Evolutionary conservation across 2,797 vertebrate genomes (phyloP).

Genomic region (Xerus rutilus): DNA sequence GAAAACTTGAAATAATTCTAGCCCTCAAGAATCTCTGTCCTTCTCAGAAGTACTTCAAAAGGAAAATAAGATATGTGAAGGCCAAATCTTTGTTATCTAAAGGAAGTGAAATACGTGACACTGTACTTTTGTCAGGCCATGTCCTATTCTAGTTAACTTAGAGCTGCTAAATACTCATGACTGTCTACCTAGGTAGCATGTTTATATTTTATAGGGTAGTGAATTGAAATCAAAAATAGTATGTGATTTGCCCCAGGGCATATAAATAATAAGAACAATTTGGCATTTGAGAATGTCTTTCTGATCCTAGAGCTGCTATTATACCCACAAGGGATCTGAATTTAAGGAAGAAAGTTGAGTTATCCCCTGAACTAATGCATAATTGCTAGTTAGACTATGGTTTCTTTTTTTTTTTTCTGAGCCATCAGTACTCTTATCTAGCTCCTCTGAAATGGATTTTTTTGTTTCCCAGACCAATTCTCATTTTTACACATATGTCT

Average conservation of each 20-base stretch:
- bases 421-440: slow-evolving; percentile 62
- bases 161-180: not conserved
- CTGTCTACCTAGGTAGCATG: no score
- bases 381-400: slow-evolving; percentile 68
- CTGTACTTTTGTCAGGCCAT: not conserved
- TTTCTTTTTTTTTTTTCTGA: slow-evolving; percentile 63
- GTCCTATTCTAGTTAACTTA: not conserved
- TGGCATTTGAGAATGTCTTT: not conserved
- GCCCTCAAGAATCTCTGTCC: not conserved
- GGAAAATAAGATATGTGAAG: not conserved
- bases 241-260: not conserved
- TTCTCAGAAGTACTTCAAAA: not conserved
- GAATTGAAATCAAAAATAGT: not conserved
- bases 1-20: not conserved
- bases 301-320: not conserved
- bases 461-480: slow-evolving; percentile 52
- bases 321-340: not conserved
- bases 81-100: slow-evolving; percentile 1
- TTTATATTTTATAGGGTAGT: not conserved
- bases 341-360: not conserved
- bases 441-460: slow-evolving; percentile 70
- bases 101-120: not conserved
- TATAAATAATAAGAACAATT: not conserved
- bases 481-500: slow-evolving; percentile 64
- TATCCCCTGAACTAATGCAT: slow-evolving; percentile 32